Evolutionary conservation across 2,888 invertebrate species (phyloP), one percentile per base, ranked within the genome.

Genomic region (Punctoribates punctum): DNA sequence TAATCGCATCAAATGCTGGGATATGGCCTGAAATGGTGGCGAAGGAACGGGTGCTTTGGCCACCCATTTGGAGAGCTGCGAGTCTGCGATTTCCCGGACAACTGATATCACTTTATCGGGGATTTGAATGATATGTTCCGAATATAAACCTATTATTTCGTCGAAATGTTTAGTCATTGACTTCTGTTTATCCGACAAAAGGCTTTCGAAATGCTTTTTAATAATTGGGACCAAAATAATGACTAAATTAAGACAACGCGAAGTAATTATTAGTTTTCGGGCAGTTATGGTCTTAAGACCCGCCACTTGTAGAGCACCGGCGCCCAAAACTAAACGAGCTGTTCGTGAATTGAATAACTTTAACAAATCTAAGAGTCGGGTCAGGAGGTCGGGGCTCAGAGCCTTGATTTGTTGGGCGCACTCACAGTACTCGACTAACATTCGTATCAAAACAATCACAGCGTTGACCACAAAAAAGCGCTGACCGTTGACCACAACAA

Each of bases 21-120:
- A 84, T 70, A 87, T 85, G 57, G 83, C 83, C 79, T 84, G 82
- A 81, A 86, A 86, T 80, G 83, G 83, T 9, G 91, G 90, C 17
- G 96, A 97, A 62, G 98, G 97, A 82, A 96, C 92, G 0, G 96
- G 96, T 25, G 96, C 96, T 82, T 92, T 90, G 0, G 95, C 94
- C 84, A 95, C 94, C 96, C 97, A 99, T 80, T 89, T 84, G 67
- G 81, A 87, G 80, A 98, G 85, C 82, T 95, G 93, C 78, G 89
- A 89, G 73, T 89, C 88, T 67, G 96, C 86, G 83, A 95, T 89
- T 82, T 90, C 91, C 82, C 91, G 92, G 81, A 97, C 93, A 82
- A 98, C 94, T 73, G 90, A 88, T 79, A 94, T 89, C 80, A 99
- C 89, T 87, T 98, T 98, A 82, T 89, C 90, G 82, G 93, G 92